Base-by-base conservation (phyloP, 1,140 invertebrate genomes). In the Drosophila quadrilineata region DNA sequence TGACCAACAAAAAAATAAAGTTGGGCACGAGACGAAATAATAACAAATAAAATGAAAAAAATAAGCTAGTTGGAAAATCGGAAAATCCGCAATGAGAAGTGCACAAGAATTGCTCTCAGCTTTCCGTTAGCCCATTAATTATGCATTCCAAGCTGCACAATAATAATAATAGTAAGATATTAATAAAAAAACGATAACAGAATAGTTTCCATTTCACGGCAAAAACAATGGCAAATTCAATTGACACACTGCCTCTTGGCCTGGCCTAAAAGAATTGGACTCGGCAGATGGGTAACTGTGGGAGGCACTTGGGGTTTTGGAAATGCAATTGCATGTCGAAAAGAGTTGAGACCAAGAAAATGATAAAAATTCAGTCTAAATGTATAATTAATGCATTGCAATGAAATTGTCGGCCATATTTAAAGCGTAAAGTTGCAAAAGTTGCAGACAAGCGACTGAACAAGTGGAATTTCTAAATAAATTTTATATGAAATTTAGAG, bases 71-170 rank as follows among this genome's bases (percentile, higher is more conserved):
- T 57, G 54, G 62, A 40, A 67, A 60, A 49, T 50, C 35, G 60
- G 26, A 28, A 69, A 49, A n/a, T n/a, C 14, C 16, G 22, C 21
- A 35, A 29, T 16, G 14, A 43, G 24, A 31, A 79, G 67, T 49
- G 24, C 19, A 49, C 59, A 60, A 79, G 76, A 79, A 82, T 56
- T 71, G 66, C 60, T 65, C 53, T 58, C 43, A 36, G 50, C 45
- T 69, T 64, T 77, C 50, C 64, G 68, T 59, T 82, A 84, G 84
- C 76, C 77, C 59, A 82, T 65, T 84, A 84, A 84, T 82, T 84
- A 82, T 82, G 50, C 46, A 84, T 82, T 82, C 73, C 74, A 33
- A n/a, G 16, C n/a, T n/a, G 46, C 35, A 68, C 22, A 29, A 43
- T 53, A 56, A 54, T n/a, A n/a, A n/a, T n/a, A n/a, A n/a, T n/a